A percentile compares a stretch with the other conserved stretches of the same genome.
Conservation (phyloP, 2,888 invertebrate species). For the Nephrocerus scutellatus region DNA sequence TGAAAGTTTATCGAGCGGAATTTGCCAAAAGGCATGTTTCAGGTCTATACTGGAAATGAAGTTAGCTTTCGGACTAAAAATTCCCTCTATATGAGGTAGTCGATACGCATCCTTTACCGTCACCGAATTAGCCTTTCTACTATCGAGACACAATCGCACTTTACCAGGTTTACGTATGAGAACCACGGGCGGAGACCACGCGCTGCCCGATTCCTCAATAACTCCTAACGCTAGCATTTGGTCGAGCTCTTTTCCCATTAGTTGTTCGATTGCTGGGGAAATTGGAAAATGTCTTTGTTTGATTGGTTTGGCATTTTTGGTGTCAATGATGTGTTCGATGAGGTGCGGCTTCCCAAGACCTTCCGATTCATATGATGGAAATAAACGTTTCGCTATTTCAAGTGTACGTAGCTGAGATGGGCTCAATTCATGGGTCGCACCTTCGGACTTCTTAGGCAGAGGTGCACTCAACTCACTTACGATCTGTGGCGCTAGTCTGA, state of each 20-base stretch:
- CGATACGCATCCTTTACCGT: constrained; percentile 25
- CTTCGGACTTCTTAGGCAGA: no score
- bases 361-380: no score
- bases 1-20: constrained; percentile 11
- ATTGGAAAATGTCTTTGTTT: no score
- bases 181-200: constrained; percentile 32
- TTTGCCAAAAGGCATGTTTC: constrained; percentile 22
- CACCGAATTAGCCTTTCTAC: constrained; percentile 27
- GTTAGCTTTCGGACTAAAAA: constrained; percentile 15
- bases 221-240: constrained; percentile 30
- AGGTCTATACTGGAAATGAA: constrained; percentile 17
- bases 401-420: no score
- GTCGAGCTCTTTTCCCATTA: constrained; percentile 27
- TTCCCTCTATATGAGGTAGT: constrained; percentile 17
- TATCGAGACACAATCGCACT: constrained; percentile 29
- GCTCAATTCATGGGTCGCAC: no score
- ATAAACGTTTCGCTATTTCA: no score
- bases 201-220: constrained; percentile 29
- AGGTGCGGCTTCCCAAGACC: no score
- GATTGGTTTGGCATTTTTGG: no score
- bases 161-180: constrained; percentile 27
- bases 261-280: constrained; percentile 16
- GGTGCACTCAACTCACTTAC: no score
- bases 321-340: no score
- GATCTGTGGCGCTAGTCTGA: no score